These are phyloP conservation scores for Beris chalybata DNA, from an alignment of 2,888 invertebrate genomes.

Conservation along the genomic window DNA sequence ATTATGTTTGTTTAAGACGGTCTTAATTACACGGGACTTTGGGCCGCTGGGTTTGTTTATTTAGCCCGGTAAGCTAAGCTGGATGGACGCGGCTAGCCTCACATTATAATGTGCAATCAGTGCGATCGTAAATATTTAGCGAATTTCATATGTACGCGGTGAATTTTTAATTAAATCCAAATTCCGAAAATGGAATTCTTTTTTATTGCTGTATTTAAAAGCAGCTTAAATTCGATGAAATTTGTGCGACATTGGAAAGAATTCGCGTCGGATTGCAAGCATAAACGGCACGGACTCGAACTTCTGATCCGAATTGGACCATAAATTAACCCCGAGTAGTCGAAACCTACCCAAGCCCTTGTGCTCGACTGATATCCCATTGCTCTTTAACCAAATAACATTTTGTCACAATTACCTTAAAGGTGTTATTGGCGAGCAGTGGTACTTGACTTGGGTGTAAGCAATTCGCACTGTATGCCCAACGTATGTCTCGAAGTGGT, in stretches of 20 bases:
- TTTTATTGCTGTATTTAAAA: conserved; percentile 25
- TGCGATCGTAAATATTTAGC: conserved; percentile 16
- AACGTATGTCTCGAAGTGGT: conserved; percentile 16
- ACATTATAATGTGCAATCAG: not conserved
- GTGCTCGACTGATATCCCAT: conserved; percentile 17
- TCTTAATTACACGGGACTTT: too few relatives aligned
- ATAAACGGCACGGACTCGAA: conserved; percentile 13
- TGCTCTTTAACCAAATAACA: conserved; percentile 34
- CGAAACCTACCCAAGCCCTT: conserved; percentile 25
- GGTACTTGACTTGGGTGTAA: conserved; percentile 22
- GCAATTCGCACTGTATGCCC: conserved; percentile 16
- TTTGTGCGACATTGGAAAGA: too few relatives aligned
- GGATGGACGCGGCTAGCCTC: too few relatives aligned
- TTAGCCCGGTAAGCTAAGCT: too few relatives aligned
- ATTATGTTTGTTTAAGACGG: too few relatives aligned
- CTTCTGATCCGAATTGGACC: conserved; percentile 14
- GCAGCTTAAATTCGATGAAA: conserved; percentile 7
- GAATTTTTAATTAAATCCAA: conserved; percentile 20
- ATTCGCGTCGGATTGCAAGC: not conserved
- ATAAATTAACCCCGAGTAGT: conserved; percentile 23
- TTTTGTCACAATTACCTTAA: conserved; percentile 40
- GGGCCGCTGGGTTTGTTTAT: too few relatives aligned
- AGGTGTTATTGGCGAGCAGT: conserved; percentile 33
- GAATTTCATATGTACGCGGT: not conserved
- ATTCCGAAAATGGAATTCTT: conserved; percentile 7